Percentiles rank a stretch among this genome's conserved stretches.
These are phyloP conservation scores for Carposina sasakii DNA, from an alignment of 1,140 invertebrate genomes.

Conservation along the genomic window DNA sequence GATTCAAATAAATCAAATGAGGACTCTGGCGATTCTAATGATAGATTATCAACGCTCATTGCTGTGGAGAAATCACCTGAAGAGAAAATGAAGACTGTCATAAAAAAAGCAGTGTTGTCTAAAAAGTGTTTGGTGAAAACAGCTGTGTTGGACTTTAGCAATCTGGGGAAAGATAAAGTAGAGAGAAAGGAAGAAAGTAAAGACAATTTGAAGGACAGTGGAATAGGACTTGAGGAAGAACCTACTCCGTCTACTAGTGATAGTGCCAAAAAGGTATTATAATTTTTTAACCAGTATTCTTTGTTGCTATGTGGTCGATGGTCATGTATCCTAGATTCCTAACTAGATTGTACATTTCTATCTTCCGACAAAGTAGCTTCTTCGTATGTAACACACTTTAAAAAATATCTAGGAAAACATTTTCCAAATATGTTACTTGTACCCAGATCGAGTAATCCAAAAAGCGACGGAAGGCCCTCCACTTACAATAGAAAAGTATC, in stretches of 20 bases:
- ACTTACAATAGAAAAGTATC: too few relatives aligned
- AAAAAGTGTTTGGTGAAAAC: constrained; percentile 60
- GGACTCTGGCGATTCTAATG: constrained; percentile 58
- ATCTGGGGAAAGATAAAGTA: constrained; percentile 39
- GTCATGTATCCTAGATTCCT: too few relatives aligned
- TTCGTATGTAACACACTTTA: too few relatives aligned
- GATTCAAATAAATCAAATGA: constrained; percentile 64
- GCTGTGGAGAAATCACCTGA: constrained; percentile 60
- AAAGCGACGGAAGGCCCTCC: too few relatives aligned
- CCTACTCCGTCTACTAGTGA: constrained; percentile 40
- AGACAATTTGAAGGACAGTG: constrained; percentile 58
- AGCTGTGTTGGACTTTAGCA: constrained; percentile 59
- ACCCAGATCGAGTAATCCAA: too few relatives aligned
- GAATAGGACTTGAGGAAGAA: constrained; percentile 60
- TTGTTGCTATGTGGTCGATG: not conserved
- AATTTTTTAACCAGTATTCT: constrained; percentile 5
- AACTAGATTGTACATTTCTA: too few relatives aligned
- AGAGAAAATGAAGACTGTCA: constrained; percentile 63
- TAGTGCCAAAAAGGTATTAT: constrained; percentile 48
- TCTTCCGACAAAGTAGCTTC: too few relatives aligned
- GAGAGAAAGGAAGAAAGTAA: constrained; percentile 50
- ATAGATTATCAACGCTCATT: constrained; percentile 56
- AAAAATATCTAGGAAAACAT: too few relatives aligned
- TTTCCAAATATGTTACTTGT: too few relatives aligned
- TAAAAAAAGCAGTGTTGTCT: constrained; percentile 57